A percentile compares a stretch with the other conserved stretches of the same genome.
phyloP scores from a whole-genome alignment of 1,140 invertebrate genomes.

The Drosophila sp. region DNA sequence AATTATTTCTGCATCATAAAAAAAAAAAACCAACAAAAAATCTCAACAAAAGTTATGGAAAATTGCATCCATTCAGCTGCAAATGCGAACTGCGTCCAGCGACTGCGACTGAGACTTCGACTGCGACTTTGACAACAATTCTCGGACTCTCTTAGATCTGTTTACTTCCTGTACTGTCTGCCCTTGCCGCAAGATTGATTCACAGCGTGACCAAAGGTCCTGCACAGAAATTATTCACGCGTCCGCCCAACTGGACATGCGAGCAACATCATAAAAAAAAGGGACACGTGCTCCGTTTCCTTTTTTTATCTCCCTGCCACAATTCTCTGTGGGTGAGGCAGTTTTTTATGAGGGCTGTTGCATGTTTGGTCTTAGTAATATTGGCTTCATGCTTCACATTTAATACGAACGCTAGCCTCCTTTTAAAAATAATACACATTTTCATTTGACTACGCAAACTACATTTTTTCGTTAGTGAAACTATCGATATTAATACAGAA shows the following conservation, averaged over 20 bases:
- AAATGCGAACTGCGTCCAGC: no score
- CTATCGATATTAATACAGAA: not conserved
- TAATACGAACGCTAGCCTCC: not conserved
- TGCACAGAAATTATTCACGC: slow-evolving; percentile 78
- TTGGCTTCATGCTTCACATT: slow-evolving; percentile 7
- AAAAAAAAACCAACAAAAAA: slow-evolving; percentile 40
- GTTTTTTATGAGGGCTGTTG: not conserved
- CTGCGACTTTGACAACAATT: not conserved
- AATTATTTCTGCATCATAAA: slow-evolving; percentile 59
- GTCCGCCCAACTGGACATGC: slow-evolving; percentile 72
- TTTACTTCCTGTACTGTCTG: slow-evolving; percentile 60
- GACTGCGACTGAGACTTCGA: no score
- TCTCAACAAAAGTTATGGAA: slow-evolving; percentile 53
- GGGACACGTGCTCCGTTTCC: slow-evolving; percentile 49
- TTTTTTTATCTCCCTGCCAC: slow-evolving; percentile 19
- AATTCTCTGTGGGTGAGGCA: not conserved
- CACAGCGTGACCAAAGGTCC: slow-evolving; percentile 83
- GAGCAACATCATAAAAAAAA: slow-evolving; percentile 49
- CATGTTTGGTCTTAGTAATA: slow-evolving; percentile 16
- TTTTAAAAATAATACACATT: not conserved
- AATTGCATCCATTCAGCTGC: slow-evolving; percentile 48
- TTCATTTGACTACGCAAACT: not conserved
- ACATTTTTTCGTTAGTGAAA: no score
- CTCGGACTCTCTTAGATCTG: slow-evolving; percentile 38
- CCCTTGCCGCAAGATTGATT: slow-evolving; percentile 77